Evolutionary conservation across 1,140 invertebrate genomes (phyloP).

Genomic region (Bilobella aurantiaca): DNA sequence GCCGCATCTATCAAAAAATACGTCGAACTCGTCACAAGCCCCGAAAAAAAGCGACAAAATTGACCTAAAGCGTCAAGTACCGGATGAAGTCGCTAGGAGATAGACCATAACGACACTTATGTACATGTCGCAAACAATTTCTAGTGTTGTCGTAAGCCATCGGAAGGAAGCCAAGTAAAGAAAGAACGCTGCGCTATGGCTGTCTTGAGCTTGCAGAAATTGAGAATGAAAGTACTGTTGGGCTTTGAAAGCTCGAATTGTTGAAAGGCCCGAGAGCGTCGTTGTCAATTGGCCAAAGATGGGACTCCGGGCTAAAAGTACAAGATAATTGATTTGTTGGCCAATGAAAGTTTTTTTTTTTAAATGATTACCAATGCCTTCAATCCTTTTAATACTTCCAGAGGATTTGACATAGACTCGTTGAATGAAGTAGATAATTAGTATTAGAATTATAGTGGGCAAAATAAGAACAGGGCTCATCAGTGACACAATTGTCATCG

Average conservation of each 20-base stretch:
- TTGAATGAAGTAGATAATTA: constrained; percentile 62
- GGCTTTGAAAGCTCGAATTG: constrained; percentile 45
- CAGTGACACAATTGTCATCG: constrained; percentile 55
- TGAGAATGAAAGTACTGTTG: constrained; percentile 44
- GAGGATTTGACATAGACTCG: constrained; percentile 69
- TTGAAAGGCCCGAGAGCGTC: constrained; percentile 47
- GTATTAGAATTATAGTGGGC: constrained; percentile 55
- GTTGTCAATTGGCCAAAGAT: constrained; percentile 50
- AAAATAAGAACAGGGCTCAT: constrained; percentile 66
- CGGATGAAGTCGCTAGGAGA: constrained; percentile 64
- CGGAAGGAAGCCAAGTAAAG: constrained; percentile 43
- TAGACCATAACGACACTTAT: constrained; percentile 50
- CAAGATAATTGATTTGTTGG: background rate
- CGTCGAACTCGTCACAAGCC: too few species aligned
- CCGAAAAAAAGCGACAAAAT: too few species aligned
- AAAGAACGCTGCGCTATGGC: constrained; percentile 42
- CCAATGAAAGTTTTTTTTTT: constrained; percentile 42
- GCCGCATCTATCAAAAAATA: constrained; percentile 46
- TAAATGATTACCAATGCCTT: constrained; percentile 80
- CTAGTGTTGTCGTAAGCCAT: constrained; percentile 47
- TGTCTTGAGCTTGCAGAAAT: constrained; percentile 41
- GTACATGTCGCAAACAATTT: constrained; percentile 45
- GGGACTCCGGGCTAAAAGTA: constrained; percentile 48
- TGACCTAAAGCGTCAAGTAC: too few species aligned
- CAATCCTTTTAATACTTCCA: constrained; percentile 73